phyloP scores from a whole-genome alignment of 2,797 vertebrate species.

The Caiman crocodilus region DNA sequence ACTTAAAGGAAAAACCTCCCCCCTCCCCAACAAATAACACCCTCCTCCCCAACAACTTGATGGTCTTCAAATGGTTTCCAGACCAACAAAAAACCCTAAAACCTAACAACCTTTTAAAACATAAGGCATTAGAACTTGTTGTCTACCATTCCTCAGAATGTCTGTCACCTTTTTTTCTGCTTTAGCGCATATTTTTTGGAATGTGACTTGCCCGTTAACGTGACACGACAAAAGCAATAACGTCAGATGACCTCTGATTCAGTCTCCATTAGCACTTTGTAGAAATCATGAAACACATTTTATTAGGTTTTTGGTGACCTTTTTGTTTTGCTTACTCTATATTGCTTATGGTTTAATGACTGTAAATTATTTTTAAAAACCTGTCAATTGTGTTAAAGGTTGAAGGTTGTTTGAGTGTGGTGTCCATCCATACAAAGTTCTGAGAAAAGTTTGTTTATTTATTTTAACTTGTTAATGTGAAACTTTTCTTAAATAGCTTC shows the following conservation, averaged over 20 bases:
- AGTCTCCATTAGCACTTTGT: neutral
- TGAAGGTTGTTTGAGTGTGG: neutral
- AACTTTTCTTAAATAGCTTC: neutral
- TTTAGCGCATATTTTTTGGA: neutral
- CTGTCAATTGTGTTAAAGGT: too few species aligned
- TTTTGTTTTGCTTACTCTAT: conserved; percentile 37
- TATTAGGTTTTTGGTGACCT: conserved; percentile 25
- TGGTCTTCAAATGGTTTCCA: neutral
- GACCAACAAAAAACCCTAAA: neutral
- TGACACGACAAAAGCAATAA: neutral
- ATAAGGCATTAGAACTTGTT: neutral
- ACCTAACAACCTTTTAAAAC: too few species aligned
- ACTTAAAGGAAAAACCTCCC: too few species aligned
- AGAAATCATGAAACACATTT: conserved; percentile 20
- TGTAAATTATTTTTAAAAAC: neutral
- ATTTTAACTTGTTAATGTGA: neutral
- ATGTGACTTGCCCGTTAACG: neutral
- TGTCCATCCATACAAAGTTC: neutral
- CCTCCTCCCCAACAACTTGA: too few species aligned
- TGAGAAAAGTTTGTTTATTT: neutral
- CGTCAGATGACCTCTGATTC: neutral
- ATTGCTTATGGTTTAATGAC: neutral
- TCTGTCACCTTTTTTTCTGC: neutral
- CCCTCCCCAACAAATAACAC: too few species aligned
- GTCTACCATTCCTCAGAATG: neutral